Base-by-base conservation (phyloP, 2,888 invertebrate genomes). In the Drosophila demipolita region DNA sequence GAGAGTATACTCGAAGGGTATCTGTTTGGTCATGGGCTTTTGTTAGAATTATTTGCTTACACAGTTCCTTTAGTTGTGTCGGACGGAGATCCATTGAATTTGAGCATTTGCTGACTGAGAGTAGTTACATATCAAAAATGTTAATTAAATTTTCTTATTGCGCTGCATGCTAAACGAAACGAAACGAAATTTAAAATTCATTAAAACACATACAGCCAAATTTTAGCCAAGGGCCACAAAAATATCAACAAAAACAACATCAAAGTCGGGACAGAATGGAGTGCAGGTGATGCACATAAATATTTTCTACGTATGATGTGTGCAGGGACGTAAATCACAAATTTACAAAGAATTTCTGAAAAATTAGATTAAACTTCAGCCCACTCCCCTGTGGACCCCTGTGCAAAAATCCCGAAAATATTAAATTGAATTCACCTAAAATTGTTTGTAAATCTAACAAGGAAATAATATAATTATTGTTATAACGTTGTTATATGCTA, bases 121-220 rank as follows among this genome's bases (percentile, higher is more conserved):
- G 77, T 86, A 75, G 78, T 73, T 71, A 67, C 63, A 75, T 50
- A 73, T 59, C 26, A 70, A 63, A 76, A 74, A 72, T 75, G 72
- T 67, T 80, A 78, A 81, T 83, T 86, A 64, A 78, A 83, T 83
- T 78, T 70, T 67, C 54, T 66, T 63, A 49, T 55, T 59, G 17
- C 38, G 55, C 50, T 63, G 61, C 50, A 48, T 40, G 64, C 54
- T 35, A 67, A 70, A 64, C 60, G 49, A 62, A 77, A 64, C 60
- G 49, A 62, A 77, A 48, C 54, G 50, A 52, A 78, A 87, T 84
- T 89, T 84, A 84, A 84, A 87, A 89, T 84, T 89, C 75, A 84
- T 84, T 84, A 84, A 84, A 84, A 89, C 23, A 88, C 66, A 57
- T 70, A 62, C 59, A 35, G 33, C 68, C 64, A 67, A 54, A 53